Percentiles rank a stretch among this genome's conserved stretches.
Evolutionary conservation across 2,113 vertebrate species (phyloP).

Genomic region (Colaptes auratus): DNA sequence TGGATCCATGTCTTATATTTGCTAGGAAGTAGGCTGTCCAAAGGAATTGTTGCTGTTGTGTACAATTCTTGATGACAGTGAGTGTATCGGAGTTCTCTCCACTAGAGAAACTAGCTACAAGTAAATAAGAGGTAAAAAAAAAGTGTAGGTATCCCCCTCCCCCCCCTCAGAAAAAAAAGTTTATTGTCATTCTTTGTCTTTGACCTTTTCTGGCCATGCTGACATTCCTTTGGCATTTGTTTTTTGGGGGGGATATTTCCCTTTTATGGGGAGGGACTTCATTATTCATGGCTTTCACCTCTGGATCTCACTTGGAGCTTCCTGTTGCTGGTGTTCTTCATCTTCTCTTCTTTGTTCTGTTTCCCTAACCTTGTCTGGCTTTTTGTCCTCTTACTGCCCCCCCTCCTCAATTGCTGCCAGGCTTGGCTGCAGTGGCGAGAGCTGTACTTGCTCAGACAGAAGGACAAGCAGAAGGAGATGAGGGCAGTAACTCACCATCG

Average conservation of each 20-base stretch:
- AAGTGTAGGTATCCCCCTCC: not conserved
- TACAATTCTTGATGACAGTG: not conserved
- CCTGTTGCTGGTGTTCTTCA: not conserved
- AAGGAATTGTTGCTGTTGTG: not conserved
- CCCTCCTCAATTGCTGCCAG: constrained; percentile 62
- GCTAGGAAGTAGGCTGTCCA: not conserved
- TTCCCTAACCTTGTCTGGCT: not conserved
- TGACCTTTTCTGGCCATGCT: not conserved
- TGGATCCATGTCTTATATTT: not conserved
- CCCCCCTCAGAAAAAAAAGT: not conserved
- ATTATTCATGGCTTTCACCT: not conserved
- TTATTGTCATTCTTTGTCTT: not conserved
- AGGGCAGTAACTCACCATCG: constrained; percentile 71
- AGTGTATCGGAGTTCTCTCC: not conserved
- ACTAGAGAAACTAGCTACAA: not conserved
- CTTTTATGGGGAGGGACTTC: rapidly evolving
- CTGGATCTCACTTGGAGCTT: not conserved
- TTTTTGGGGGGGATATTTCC: not conserved
- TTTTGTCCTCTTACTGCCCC: not conserved
- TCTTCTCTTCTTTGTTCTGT: not conserved
- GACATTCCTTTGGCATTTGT: not conserved
- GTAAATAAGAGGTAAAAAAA: not conserved
- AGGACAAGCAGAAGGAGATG: constrained; percentile 64
- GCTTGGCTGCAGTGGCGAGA: constrained; percentile 84
- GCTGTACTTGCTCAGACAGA: constrained; percentile 42